Evolutionary conservation across 2,888 invertebrate genomes (phyloP).

Genomic region (Apocheima hispidaria): DNA sequence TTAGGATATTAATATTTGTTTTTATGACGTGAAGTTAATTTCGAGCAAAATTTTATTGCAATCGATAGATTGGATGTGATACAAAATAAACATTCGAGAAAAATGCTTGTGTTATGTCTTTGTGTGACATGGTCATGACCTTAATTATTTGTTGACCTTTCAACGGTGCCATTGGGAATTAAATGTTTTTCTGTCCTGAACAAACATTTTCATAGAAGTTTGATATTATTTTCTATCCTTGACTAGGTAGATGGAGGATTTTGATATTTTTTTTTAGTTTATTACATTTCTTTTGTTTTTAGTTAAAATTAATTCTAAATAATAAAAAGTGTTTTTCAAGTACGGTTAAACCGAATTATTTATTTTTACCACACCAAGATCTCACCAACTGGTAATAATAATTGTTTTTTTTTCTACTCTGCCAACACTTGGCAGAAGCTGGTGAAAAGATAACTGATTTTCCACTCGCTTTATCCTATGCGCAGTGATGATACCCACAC

Average conservation of each 20-base stretch:
- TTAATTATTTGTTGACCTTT: slow-evolving; percentile 24
- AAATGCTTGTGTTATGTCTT: slow-evolving; percentile 5
- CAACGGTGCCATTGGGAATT: slow-evolving; percentile 1
- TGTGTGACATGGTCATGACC: slow-evolving; percentile 11
- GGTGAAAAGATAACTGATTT: no score
- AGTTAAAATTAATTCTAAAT: neutral
- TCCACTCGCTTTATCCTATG: no score
- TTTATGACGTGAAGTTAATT: slow-evolving; percentile 22
- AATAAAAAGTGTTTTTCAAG: neutral
- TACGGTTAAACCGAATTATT: no score
- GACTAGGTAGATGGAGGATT: neutral
- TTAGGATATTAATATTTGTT: slow-evolving; percentile 35
- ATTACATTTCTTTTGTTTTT: neutral
- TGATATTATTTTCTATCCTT: neutral
- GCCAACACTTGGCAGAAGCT: no score
- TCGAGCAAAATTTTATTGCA: slow-evolving; percentile 10
- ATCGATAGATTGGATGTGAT: slow-evolving; percentile 3
- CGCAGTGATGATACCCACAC: no score
- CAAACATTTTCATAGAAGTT: slow-evolving; percentile 4
- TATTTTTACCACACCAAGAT: neutral
- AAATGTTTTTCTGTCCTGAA: slow-evolving; percentile 1
- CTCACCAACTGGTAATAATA: neutral
- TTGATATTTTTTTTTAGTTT: neutral
- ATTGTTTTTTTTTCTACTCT: no score
- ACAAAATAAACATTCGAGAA: slow-evolving; percentile 7